phyloP scores from a whole-genome alignment of 2,888 invertebrate species.

The Scaptomyza polygonia region DNA sequence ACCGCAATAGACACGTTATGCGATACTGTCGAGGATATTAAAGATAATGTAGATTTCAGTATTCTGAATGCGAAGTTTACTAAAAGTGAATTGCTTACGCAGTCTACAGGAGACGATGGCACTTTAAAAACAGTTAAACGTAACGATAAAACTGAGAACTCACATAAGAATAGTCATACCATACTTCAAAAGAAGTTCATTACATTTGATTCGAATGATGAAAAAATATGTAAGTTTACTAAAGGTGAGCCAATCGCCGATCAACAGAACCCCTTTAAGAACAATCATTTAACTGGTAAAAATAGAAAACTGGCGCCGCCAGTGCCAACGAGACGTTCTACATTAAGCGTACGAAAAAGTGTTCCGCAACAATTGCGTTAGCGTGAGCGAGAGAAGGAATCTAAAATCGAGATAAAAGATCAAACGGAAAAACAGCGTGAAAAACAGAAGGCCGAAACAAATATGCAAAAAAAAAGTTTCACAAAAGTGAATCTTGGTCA shows the following conservation, averaged over 20 bases:
- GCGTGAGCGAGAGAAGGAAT: slow-evolving; percentile 63
- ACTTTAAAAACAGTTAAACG: slow-evolving; percentile 59
- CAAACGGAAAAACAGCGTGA: slow-evolving; percentile 42
- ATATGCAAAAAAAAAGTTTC: slow-evolving; percentile 43
- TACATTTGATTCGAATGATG: slow-evolving; percentile 82
- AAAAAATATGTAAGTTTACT: slow-evolving; percentile 82
- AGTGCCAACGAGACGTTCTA: slow-evolving; percentile 79
- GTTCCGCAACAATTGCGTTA: slow-evolving; percentile 74
- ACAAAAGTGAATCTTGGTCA: slow-evolving; percentile 12
- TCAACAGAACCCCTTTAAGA: slow-evolving; percentile 83
- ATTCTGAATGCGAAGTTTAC: slow-evolving; percentile 10
- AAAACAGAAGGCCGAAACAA: slow-evolving; percentile 54
- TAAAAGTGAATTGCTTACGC: slow-evolving; percentile 13
- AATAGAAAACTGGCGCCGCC: slow-evolving; percentile 76
- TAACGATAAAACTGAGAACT: slow-evolving; percentile 1
- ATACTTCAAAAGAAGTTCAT: slow-evolving; percentile 63
- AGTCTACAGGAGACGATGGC: slow-evolving; percentile 34
- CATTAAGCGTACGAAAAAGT: slow-evolving; percentile 74
- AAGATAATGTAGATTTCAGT: slow-evolving; percentile 5
- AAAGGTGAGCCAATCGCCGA: slow-evolving; percentile 84
- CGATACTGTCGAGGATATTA: slow-evolving; percentile 44
- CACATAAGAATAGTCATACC: slow-evolving; percentile 24
- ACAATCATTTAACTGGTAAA: slow-evolving; percentile 37
- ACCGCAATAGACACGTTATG: slow-evolving; percentile 64
- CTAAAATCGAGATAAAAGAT: slow-evolving; percentile 44